Evolutionary conservation across 2,113 vertebrate species (phyloP), one percentile per base, ranked within the genome.

Genomic region (Epinephelus moara): DNA sequence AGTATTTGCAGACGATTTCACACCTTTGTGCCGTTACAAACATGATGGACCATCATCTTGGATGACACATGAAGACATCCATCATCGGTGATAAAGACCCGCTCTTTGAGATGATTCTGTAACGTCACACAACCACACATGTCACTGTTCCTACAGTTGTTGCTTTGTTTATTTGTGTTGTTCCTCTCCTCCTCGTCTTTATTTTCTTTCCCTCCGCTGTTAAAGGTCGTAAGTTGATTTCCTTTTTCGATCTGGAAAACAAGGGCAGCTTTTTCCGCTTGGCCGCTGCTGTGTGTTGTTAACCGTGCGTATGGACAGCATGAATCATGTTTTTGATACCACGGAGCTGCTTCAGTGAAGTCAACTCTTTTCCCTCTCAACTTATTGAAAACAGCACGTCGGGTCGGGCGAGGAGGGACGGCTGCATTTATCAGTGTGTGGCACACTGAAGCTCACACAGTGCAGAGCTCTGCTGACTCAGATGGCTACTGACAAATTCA

Each of bases 311-410:
- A 85, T 40, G 88, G 88, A 88, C 88, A 90, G 19, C 89, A 88
- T 90, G 93, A 92, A 91, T 92, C 91, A 92, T 90, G 88, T 85
- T 89, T 88, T 73, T 84, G 86, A 92, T 90, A 86, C 78, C 10
- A 57, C 15, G 37, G 66, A 73, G 80, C 85, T 33, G 79, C 59
- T 89, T 88, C 72, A 71, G 52, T 82, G 78, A 61, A 80, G 47
- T 88, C 89, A 79, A 85, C 84, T 82, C 66, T 83, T 70, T 88
- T 84, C 91, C 88, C 50, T 59, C 21, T 64, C 57, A 27, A 68
- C 74, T 85, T 82, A 90, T 91, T 92, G 87, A 88, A 92, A 94
- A 90, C 87, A 94, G 89, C 80, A 79, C 76, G 25, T 75, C 53
- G 59, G 70, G 71, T 30, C 25, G 76, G 33, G 57, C 4, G 63